A percentile compares a stretch with the other conserved stretches of the same genome.
phyloP scores from a whole-genome alignment of 2,888 invertebrate genomes.

The Apamea anceps region DNA sequence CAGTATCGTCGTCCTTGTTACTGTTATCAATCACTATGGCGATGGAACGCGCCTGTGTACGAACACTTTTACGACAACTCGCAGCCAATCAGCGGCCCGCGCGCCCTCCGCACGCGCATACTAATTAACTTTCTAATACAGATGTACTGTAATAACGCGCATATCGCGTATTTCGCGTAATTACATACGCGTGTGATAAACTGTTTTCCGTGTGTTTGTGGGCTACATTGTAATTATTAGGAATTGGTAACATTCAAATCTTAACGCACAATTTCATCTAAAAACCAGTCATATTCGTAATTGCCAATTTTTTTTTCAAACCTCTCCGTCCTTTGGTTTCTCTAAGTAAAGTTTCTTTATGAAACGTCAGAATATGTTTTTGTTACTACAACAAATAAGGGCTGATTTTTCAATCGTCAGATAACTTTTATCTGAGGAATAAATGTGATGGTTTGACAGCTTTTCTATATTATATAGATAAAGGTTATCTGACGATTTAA shows the following conservation, averaged over 20 bases:
- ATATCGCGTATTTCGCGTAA: conserved; percentile 68
- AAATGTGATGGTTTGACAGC: too few species aligned
- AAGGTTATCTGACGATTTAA: too few species aligned
- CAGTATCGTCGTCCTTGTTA: conserved; percentile 68
- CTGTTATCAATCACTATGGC: conserved; percentile 67
- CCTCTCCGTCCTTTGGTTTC: background rate
- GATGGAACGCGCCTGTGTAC: conserved; percentile 60
- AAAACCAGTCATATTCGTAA: background rate
- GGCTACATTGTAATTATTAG: conserved; percentile 40
- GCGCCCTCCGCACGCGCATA: conserved; percentile 55
- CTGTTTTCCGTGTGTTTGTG: conserved; percentile 52
- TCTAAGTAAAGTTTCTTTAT: background rate
- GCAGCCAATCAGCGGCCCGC: conserved; percentile 69
- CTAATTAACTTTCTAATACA: conserved; percentile 70
- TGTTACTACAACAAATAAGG: too few species aligned
- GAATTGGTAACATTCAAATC: background rate
- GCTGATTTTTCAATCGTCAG: too few species aligned
- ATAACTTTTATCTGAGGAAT: too few species aligned
- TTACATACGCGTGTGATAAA: conserved; percentile 68
- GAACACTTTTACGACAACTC: conserved; percentile 62
- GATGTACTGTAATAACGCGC: conserved; percentile 64
- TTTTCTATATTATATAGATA: too few species aligned
- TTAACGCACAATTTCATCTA: background rate
- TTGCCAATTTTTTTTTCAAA: background rate
- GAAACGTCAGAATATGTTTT: background rate